Percentiles rank a stretch among this genome's conserved stretches.
Evolutionary conservation across 2,113 vertebrate species (phyloP).

Genomic region (Tylochromis polylepis): DNA sequence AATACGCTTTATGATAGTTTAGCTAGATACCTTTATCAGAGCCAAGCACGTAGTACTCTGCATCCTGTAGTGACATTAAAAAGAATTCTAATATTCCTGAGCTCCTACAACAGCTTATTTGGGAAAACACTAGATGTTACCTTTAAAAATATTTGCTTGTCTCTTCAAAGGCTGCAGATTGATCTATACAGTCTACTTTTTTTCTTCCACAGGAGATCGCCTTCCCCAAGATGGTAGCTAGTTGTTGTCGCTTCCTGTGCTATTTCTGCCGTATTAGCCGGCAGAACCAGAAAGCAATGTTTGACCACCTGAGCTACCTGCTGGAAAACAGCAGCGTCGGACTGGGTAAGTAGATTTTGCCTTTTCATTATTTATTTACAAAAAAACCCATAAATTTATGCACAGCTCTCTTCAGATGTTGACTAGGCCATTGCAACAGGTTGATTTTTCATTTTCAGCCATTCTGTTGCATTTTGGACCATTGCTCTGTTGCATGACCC

Average conservation of each 20-base stretch:
- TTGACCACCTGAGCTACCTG: slow-evolving; percentile 95
- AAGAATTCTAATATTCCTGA: neutral
- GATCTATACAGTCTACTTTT: neutral
- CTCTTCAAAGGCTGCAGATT: neutral
- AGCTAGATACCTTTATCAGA: neutral
- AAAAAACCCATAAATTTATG: neutral
- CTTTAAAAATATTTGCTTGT: neutral
- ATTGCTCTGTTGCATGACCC: neutral
- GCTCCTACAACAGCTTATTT: neutral
- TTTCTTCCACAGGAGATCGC: slow-evolving; percentile 78
- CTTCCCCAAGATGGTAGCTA: slow-evolving; percentile 98
- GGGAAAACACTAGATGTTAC: neutral
- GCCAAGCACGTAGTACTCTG: neutral
- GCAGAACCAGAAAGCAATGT: slow-evolving; percentile 99
- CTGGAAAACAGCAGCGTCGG: slow-evolving; percentile 97
- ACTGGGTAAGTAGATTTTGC: slow-evolving; percentile 73
- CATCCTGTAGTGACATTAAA: neutral
- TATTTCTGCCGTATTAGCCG: slow-evolving; percentile 99
- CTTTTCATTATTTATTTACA: neutral
- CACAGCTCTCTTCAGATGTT: neutral
- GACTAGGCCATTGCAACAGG: neutral
- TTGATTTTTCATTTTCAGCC: neutral
- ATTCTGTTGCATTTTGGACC: neutral
- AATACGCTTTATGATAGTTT: neutral
- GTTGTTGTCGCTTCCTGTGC: slow-evolving; percentile 95